Conservation (phyloP, 2,888 invertebrate genomes). For the Cactoblastis cactorum region DNA sequence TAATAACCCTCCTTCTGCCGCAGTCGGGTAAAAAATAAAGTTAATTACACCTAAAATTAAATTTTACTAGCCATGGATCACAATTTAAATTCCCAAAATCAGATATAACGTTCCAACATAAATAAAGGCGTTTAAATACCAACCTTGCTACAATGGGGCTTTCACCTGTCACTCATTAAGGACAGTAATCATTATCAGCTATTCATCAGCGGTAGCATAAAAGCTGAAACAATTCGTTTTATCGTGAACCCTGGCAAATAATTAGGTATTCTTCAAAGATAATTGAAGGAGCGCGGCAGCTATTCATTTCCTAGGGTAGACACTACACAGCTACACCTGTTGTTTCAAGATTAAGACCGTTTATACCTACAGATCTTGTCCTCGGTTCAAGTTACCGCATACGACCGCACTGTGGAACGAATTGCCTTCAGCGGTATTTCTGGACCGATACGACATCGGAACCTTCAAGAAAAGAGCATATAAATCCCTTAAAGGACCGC, state of each 20-base stretch:
- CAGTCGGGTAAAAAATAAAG: too few species aligned
- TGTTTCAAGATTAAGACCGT: background rate
- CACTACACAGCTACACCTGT: background rate
- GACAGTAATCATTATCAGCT: background rate
- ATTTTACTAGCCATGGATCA: too few species aligned
- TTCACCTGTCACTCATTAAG: background rate
- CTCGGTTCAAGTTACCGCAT: too few species aligned
- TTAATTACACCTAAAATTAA: too few species aligned
- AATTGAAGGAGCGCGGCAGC: conserved; percentile 17
- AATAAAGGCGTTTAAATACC: background rate
- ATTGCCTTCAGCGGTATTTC: too few species aligned
- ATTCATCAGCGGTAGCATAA: background rate
- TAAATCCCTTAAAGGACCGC: too few species aligned
- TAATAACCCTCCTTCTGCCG: too few species aligned
- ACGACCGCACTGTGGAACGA: too few species aligned
- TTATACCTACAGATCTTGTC: background rate
- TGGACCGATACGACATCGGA: too few species aligned
- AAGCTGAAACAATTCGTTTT: conserved; percentile 11
- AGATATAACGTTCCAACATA: background rate
- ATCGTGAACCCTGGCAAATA: conserved; percentile 16
- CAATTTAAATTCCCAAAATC: too few species aligned
- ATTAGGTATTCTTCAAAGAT: conserved; percentile 23
- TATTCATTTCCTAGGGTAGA: conserved; percentile 19
- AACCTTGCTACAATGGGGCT: background rate
- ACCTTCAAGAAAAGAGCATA: too few species aligned